Percentiles rank a stretch among this genome's conserved stretches.
phyloP scores from a whole-genome alignment of 2,797 vertebrate species.

The Sebastes steindachneri region DNA sequence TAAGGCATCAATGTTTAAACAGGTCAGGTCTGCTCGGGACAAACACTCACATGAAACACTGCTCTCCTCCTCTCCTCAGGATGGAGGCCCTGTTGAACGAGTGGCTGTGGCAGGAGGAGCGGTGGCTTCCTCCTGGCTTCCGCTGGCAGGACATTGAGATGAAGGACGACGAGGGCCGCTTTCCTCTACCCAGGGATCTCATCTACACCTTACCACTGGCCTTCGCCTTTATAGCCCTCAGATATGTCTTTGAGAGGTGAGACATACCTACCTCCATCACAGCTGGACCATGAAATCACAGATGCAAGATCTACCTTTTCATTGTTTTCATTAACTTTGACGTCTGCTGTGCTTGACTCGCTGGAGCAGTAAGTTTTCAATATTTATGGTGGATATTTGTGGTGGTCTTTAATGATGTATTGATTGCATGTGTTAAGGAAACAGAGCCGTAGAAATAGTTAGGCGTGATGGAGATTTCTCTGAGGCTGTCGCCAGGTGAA shows the following conservation, averaged over 20 bases:
- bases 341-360: neutral
- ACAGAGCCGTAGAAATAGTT: neutral
- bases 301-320: neutral
- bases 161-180: conserved; percentile 55
- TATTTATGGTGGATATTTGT: neutral
- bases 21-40: neutral
- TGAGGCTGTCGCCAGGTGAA: neutral
- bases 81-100: conserved; percentile 84
- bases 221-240: conserved; percentile 81
- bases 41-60: neutral
- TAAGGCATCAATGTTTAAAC: conserved; percentile 32
- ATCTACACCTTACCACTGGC: conserved; percentile 84
- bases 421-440: neutral
- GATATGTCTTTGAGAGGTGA: conserved; percentile 89
- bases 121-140: conserved; percentile 88
- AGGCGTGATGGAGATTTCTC: neutral
- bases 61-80: conserved; percentile 56
- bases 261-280: conserved; percentile 10
- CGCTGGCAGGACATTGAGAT: conserved; percentile 86
- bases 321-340: neutral
- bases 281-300: neutral
- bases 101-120: conserved; percentile 88
- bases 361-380: neutral
- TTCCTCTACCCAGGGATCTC: conserved; percentile 87
- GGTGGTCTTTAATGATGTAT: neutral